Base-by-base conservation (phyloP, 2,888 invertebrate species). In the Andricus curvator region DNA sequence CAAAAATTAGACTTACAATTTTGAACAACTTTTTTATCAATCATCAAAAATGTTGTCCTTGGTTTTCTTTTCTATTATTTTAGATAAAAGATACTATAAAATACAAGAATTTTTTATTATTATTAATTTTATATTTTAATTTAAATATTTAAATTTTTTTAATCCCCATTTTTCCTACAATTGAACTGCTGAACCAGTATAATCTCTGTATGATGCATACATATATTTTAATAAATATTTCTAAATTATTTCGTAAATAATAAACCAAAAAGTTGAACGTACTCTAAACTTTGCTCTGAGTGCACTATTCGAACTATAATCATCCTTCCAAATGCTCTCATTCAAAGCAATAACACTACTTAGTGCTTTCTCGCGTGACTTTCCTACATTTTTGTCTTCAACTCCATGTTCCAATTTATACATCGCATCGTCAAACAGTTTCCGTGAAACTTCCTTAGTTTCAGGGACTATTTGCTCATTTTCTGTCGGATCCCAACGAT, bases 401-500 rank as follows among this genome's bases (percentile, higher is more conserved):
- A 95, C 95, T 77, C 97, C 97, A 93, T 99, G 99, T 91, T 99
- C 99, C 85, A 99, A 93, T 91, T 97, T 98, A 92, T 97, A 99
- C 99, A 99, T 99, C 9, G 99, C 96, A 95, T 99, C 99, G 88
- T 98, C 97, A 88, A 97, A 98, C 81, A 99, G 93, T 81, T 96
- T 95, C 87, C 97, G 97, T 88, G 97, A 98, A 0, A 96, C 96
- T 91, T 98, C 97, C 90, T 98, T 98, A 0, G 98, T 98, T 90
- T 98, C 98, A 0, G 98, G 97, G 0, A 98, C 97, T 80, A 98
- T 95, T 91, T 99, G 99, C 74, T 97, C 99, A 94, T 99, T 99
- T 87, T 98, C 96, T 51, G 96, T 96, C 0, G 99, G 99, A 93
- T 99, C 99, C 99, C 99, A 99, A 85, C 99, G 95, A 92, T 98